Evolutionary conservation across 92 coral and sea anemone genomes (phyloP), one percentile per base, ranked within the genome.

Genomic region (Parazoanthus swiftii): DNA sequence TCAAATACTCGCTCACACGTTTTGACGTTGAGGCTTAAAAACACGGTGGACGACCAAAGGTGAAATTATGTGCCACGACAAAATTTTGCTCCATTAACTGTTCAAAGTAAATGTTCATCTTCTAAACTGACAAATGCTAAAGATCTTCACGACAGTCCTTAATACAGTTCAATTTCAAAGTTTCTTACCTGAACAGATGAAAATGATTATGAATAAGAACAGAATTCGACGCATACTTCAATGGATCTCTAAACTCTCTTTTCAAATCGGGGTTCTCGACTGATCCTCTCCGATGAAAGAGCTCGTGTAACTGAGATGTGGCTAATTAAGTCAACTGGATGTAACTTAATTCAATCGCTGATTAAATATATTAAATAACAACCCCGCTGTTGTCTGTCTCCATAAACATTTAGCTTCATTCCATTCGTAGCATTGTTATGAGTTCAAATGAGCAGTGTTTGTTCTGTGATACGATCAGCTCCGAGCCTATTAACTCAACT

Each of bases 351-450:
- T 72, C 87, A 84, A 54, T 71, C 77, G 87, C 87, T 84, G 87
- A 84, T 84, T 84, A 70, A 84, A 71, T 84, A 70, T 84, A 84
- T 84, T 84, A 84, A 84, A 84, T 84, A 84, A 70, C 87, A 70
- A 59, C 77, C 87, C 86, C 79, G 87, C 87, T 84, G 87, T 71
- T 84, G 87, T 71, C 87, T 84, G 87, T 84, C 87, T 84, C 79
- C 87, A 84, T 71, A 84, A 72, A 71, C 87, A 84, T 84, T 92
- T 86, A 68, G 43, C 76, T 59, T 90, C 98, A 95, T 95, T 91
- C 98, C 94, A 79, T 54, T 85, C 95, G 92, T 94, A 85, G 88
- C 95, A 77, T 88, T 66, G 89, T 89, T 94, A 94, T 92, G 92
- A 91, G 94, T 88, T 91, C 86, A 90, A 89, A 86, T 90, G 85